Percentiles rank a stretch among this genome's conserved stretches.
phyloP scores from a whole-genome alignment of 2,797 vertebrate species.

The Synanceia verrucosa region DNA sequence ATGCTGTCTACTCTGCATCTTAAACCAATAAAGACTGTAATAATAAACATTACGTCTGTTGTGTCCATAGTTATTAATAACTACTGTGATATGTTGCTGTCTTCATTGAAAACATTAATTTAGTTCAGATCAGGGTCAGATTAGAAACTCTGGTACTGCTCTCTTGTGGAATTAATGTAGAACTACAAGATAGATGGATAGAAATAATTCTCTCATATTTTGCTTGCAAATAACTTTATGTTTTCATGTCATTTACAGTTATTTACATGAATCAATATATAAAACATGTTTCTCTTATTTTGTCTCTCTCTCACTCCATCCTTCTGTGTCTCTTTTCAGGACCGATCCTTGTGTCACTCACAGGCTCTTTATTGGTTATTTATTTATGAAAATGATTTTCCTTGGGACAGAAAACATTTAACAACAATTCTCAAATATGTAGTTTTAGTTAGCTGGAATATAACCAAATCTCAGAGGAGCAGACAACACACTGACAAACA shows the following conservation, averaged over 20 bases:
- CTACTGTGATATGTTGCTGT: no score
- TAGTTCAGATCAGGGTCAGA: no score
- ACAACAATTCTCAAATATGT: neutral
- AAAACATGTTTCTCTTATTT: conserved; percentile 4
- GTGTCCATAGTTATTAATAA: no score
- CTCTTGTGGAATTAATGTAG: neutral
- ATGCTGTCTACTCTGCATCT: no score
- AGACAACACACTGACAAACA: neutral
- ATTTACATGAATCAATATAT: conserved; percentile 66
- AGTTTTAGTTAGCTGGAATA: neutral
- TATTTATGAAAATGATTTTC: neutral
- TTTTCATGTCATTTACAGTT: conserved; percentile 75
- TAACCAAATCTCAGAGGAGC: neutral
- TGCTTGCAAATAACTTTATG: conserved; percentile 73
- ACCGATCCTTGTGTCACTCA: conserved; percentile 35
- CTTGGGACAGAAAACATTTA: neutral
- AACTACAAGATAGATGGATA: neutral
- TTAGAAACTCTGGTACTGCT: no score
- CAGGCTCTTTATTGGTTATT: neutral
- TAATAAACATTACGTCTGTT: no score
- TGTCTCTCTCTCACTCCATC: neutral
- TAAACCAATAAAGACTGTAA: no score
- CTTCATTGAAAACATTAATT: no score
- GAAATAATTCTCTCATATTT: neutral
- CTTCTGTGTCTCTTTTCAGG: neutral